These are phyloP conservation scores for Ophion ellenae DNA, from an alignment of 2,888 invertebrate genomes.

Conservation along the genomic window DNA sequence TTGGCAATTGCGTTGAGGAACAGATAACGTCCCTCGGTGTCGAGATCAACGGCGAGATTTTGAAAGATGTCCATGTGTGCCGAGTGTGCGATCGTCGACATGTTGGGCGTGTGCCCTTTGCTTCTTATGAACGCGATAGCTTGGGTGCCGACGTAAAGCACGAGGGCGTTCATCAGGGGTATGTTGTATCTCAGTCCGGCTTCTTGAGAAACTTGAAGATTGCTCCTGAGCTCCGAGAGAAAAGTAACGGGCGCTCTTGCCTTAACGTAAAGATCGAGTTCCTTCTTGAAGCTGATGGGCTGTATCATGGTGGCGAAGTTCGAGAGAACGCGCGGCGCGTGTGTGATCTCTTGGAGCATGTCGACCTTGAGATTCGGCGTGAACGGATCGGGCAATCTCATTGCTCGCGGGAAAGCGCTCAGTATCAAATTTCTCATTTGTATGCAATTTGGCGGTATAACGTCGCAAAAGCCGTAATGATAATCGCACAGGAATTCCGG, in stretches of 20 bases:
- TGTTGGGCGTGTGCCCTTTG: conserved; percentile 96
- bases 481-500: conserved; percentile 99
- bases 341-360: conserved; percentile 93
- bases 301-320: conserved; percentile 95
- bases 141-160: conserved; percentile 98
- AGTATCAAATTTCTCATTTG: conserved; percentile 99
- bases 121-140: conserved; percentile 96
- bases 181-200: conserved; percentile 97
- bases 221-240: conserved; percentile 95
- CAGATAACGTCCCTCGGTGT: conserved; percentile 98
- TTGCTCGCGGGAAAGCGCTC: conserved; percentile 98
- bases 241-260: conserved; percentile 97
- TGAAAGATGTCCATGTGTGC: conserved; percentile 99
- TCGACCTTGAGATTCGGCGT: conserved; percentile 98
- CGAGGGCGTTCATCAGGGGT: conserved; percentile 97
- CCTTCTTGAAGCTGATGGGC: conserved; percentile 95
- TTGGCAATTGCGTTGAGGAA: conserved; percentile 99
- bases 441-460: conserved; percentile 99
- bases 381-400: conserved; percentile 99
- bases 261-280: conserved; percentile 98
- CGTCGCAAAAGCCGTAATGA: conserved; percentile 99
- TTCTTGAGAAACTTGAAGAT: conserved; percentile 94
- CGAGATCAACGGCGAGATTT: conserved; percentile 98
- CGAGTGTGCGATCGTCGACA: conserved; percentile 99
- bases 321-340: conserved; percentile 94